Evolutionary conservation across 2,113 vertebrate species (phyloP), one percentile per base, ranked within the genome.

Genomic region (Stomatorhinus ivindoensis): DNA sequence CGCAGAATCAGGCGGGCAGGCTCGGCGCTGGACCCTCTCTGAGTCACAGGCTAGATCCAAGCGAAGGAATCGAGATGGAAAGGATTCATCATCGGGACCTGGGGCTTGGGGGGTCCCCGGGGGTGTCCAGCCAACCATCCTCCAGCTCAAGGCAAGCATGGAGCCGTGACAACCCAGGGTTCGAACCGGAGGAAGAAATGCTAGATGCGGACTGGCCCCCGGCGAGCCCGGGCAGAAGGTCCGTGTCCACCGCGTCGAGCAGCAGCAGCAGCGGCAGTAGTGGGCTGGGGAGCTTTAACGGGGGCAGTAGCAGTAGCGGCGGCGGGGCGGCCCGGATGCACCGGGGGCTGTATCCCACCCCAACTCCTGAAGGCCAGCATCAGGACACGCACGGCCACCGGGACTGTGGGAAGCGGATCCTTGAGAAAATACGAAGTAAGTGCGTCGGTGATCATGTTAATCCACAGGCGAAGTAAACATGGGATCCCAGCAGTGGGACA

Each of bases 161-260:
- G 98, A 99, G 98, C 92, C 95, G 98, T 24, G 98, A 98, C 19
- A 99, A 99, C 93, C 97, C 98, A 0, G 97, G 97, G 1, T 99
- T 98, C 86, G 98, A 99, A 90, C 95, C 97, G 0, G 97, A 97
- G 92, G 97, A 98, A 17, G 97, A 96, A 91, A 97, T 97, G 89
- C 95, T 97, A 93, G 96, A 96, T 87, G 96, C 96, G 88, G 96
- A 96, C 94, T 97, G 97, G 93, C 96, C 96, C 51, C 93, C 94
- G 4, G 95, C 96, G 91, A 94, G 97, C 88, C 95, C 95, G 9
- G 95, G 96, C 55, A 92, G 95, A 86, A 95, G 95, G 90, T 96
- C 96, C 0, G 95, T 95, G 24, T 96, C 96, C 88, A 95, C 95
- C 89, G 93, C 94, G 89, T 96, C 97, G 21, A 95, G 95, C 92